Evolutionary conservation across 2,888 invertebrate species (phyloP).

Genomic region (Apocheima hispidaria): DNA sequence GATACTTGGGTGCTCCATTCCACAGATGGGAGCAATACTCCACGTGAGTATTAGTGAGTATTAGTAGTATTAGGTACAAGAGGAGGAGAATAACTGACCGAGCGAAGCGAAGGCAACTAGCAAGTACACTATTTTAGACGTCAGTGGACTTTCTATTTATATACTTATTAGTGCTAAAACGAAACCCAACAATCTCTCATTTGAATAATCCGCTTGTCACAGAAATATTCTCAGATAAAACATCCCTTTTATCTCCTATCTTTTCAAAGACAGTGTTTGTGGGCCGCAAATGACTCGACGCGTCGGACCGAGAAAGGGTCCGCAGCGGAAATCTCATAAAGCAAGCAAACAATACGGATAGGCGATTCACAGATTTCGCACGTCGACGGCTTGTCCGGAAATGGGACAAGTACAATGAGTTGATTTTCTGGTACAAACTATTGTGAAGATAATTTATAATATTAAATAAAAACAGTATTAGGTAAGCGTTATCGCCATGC

Average conservation of each 20-base stretch:
- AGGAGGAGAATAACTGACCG: no score
- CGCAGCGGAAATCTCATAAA: constrained; percentile 29
- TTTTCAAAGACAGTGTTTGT: constrained; percentile 23
- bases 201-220: constrained; percentile 19
- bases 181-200: constrained; percentile 3
- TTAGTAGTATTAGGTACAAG: no score
- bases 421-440: background rate
- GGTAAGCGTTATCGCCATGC: no score
- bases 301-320: constrained; percentile 22
- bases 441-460: background rate
- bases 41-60: no score
- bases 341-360: constrained; percentile 24
- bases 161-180: background rate
- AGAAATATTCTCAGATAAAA: constrained; percentile 7
- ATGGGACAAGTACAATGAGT: background rate
- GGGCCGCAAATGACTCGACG: constrained; percentile 24
- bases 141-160: background rate
- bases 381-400: constrained; percentile 23
- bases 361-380: constrained; percentile 2
- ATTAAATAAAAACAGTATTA: background rate
- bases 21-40: no score
- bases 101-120: no score
- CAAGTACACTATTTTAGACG: background rate
- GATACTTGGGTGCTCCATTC: no score
- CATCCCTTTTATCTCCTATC: constrained; percentile 22